Evolutionary conservation across 1,140 invertebrate species (phyloP).

Genomic region (Protaetia brevitarsis): DNA sequence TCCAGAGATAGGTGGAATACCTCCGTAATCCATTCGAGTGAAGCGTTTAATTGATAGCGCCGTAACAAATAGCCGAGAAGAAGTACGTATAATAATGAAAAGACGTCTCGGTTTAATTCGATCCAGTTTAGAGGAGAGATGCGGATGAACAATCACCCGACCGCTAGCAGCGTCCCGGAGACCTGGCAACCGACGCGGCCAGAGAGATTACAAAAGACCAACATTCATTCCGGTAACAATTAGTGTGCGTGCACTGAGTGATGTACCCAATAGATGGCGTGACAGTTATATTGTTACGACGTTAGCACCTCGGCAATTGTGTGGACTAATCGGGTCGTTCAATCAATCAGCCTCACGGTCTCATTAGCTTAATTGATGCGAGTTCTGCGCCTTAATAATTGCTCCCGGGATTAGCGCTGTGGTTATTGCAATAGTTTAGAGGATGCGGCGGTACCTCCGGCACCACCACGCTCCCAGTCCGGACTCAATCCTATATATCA

Average conservation of each 20-base stretch:
- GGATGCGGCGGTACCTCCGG: constrained; percentile 20
- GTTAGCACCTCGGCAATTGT: constrained; percentile 34
- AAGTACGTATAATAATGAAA: constrained; percentile 16
- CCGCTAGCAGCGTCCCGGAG: neutral
- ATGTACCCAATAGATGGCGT: constrained; percentile 20
- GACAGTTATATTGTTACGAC: constrained; percentile 29
- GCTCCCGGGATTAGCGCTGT: constrained; percentile 34
- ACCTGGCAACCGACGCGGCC: neutral
- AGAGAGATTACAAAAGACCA: constrained; percentile 20
- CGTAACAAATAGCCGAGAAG: neutral
- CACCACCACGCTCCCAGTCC: neutral
- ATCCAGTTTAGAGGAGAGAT: constrained; percentile 11
- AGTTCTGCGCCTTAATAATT: constrained; percentile 36
- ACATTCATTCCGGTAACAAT: constrained; percentile 22
- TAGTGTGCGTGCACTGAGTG: constrained; percentile 22
- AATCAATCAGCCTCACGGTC: constrained; percentile 34
- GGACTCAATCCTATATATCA: constrained; percentile 26
- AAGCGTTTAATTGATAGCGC: neutral
- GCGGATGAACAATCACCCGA: neutral
- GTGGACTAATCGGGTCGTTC: constrained; percentile 28
- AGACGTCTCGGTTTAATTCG: constrained; percentile 1
- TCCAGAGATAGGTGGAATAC: neutral
- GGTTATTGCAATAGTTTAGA: constrained; percentile 33
- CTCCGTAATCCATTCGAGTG: neutral
- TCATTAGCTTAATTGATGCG: constrained; percentile 37